These are phyloP conservation scores for Nomada ruficornis DNA, from an alignment of 2,888 invertebrate species.

Conservation along the genomic window DNA sequence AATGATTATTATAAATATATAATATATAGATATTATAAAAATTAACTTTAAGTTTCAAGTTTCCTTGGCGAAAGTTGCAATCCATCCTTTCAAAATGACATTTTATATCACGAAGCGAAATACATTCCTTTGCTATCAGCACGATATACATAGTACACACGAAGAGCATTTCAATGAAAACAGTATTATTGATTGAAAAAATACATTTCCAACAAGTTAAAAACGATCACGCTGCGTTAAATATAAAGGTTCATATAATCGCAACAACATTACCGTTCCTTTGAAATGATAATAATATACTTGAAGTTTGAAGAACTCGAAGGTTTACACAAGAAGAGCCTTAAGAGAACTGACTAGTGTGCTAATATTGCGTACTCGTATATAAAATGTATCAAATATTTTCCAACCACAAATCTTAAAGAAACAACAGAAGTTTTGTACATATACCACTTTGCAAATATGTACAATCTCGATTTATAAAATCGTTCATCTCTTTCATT, in stretches of 20 bases:
- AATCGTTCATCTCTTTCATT: slow-evolving; percentile 20
- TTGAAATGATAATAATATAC: slow-evolving; percentile 5
- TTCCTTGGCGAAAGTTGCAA: slow-evolving; percentile 17
- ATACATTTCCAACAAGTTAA: neutral
- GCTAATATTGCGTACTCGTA: slow-evolving; percentile 58
- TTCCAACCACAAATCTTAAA: slow-evolving; percentile 41
- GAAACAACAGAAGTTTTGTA: slow-evolving; percentile 33
- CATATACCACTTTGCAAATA: slow-evolving; percentile 47
- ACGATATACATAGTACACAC: neutral
- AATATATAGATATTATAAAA: slow-evolving; percentile 17
- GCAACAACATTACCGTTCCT: neutral
- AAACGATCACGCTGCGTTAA: neutral
- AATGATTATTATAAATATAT: slow-evolving; percentile 55
- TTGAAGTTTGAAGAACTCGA: slow-evolving; percentile 31
- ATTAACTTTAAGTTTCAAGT: slow-evolving; percentile 32
- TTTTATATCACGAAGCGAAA: slow-evolving; percentile 10
- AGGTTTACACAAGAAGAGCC: slow-evolving; percentile 48
- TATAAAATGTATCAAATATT: slow-evolving; percentile 59
- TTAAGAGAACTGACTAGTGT: slow-evolving; percentile 70
- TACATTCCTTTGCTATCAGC: slow-evolving; percentile 4
- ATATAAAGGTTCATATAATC: neutral
- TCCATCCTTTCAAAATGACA: neutral
- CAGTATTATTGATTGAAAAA: neutral
- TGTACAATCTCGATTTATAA: slow-evolving; percentile 59
- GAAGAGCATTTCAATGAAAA: neutral